These are phyloP conservation scores for Gnathonemus longibarbis DNA, from an alignment of 2,113 vertebrate species.

Conservation along the genomic window DNA sequence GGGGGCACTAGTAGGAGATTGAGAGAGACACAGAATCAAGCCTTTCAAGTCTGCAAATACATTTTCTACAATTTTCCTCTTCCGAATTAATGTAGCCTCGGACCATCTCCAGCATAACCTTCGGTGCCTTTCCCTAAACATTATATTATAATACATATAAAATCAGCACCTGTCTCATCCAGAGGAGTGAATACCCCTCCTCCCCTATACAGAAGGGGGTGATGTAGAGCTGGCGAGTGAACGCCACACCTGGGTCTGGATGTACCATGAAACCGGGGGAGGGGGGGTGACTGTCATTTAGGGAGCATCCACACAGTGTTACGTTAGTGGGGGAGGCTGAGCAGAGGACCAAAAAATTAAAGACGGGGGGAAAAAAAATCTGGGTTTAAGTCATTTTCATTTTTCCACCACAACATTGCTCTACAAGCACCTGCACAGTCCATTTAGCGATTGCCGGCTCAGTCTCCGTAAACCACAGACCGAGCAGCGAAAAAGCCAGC, in stretches of 20 bases:
- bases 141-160: background rate
- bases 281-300: background rate
- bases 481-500: background rate
- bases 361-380: background rate
- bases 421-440: background rate
- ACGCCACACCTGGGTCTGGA: background rate
- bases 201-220: background rate
- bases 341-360: background rate
- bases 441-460: background rate
- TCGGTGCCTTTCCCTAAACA: background rate
- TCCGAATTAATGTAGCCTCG: constrained; percentile 34
- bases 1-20: constrained; percentile 42
- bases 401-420: background rate
- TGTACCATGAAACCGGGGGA: background rate
- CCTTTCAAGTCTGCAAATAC: constrained; percentile 70
- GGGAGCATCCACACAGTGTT: background rate
- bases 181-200: background rate
- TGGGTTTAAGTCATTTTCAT: background rate
- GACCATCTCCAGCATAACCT: background rate
- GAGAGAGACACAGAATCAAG: constrained; percentile 53
- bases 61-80: constrained; percentile 78
- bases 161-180: background rate
- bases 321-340: background rate
- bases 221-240: background rate
- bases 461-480: background rate